Base-by-base conservation (phyloP, 2,113 vertebrate species). In the Tympanuchus pallidicinctus region DNA sequence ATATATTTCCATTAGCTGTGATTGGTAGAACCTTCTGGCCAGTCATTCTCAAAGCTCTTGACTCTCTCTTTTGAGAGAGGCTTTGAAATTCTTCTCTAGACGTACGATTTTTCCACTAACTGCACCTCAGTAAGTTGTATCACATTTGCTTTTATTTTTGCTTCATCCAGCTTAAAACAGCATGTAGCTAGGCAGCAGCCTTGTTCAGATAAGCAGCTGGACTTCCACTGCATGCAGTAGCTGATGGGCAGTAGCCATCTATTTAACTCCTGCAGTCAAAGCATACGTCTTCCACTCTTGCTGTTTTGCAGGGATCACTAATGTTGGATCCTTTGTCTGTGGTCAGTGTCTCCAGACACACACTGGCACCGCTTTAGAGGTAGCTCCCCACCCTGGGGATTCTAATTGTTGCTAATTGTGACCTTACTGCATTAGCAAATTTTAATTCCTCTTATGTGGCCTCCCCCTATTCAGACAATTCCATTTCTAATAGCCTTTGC, bases 401-500 rank as follows among this genome's bases (percentile, higher is more conserved):
- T 42, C 47, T 28, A 90, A 90, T 47, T 67, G 57, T 63, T 89
- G 72, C 82, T 75, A 71, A 63, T 56, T 18, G 80, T 81, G 88
- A 86, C 93, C 69, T 74, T 78, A 78, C 52, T 86, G 69, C 88
- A 84, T 93, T 92, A 93, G 79, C 32, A 81, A 81, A 88, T 90
- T 91, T 66, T 59, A 81, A 83, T 93, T 93, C 32, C 22, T 83
- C 61, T 78, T 72, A 47, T n/a, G 61, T 28, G 52, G 65, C 76
- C 76, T 86, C 83, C 43, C 76, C 57, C 73, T 83, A 10, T 78
- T 90, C 82, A 92, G 61, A 72, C 47, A 84, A 75, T 75, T 57
- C 86, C 70, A 84, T 86, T 93, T 93, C 86, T 74, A 92, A 93
- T 15, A 94, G 83, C 77, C 76, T 95, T 94, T 90, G 57, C 76